Evolutionary conservation across 2,888 invertebrate species (phyloP).

Genomic region (Anoplius nigerrimus): DNA sequence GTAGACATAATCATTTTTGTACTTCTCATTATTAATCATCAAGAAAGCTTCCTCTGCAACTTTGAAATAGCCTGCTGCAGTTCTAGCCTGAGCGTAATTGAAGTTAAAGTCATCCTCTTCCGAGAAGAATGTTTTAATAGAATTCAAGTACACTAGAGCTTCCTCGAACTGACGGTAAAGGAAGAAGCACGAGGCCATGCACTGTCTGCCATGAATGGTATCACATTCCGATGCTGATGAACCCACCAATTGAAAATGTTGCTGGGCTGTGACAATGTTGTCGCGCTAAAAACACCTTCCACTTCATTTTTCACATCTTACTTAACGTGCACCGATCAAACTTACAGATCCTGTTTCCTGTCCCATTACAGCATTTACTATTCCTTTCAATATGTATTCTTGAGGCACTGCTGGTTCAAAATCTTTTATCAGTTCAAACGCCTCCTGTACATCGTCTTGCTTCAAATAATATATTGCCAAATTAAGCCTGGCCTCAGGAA

Average conservation of each 20-base stretch:
- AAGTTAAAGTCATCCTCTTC: constrained; percentile 89
- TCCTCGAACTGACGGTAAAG: constrained; percentile 96
- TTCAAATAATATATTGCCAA: constrained; percentile 95
- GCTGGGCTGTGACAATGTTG: constrained; percentile 95
- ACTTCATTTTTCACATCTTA: background rate
- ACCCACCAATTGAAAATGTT: constrained; percentile 97
- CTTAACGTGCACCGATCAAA: constrained; percentile 35
- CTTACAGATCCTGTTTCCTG: constrained; percentile 93
- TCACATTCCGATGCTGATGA: constrained; percentile 98
- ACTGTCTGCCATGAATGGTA: constrained; percentile 97
- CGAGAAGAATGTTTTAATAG: constrained; percentile 96
- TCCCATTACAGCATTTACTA: constrained; percentile 94
- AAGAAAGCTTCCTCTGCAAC: constrained; percentile 95
- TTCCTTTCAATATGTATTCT: constrained; percentile 97
- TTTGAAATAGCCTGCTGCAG: constrained; percentile 93
- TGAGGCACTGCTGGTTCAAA: constrained; percentile 95
- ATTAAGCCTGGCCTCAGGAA: constrained; percentile 97
- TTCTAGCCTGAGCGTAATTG: constrained; percentile 91
- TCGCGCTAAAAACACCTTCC: constrained; percentile 82
- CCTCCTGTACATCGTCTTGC: constrained; percentile 91
- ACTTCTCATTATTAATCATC: constrained; percentile 88
- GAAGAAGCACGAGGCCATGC: constrained; percentile 99
- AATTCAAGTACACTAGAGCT: constrained; percentile 95
- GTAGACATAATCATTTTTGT: constrained; percentile 90
- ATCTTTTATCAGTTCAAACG: constrained; percentile 91